Conservation (phyloP, 1,140 invertebrate species). For the Hycleus cichorii region DNA sequence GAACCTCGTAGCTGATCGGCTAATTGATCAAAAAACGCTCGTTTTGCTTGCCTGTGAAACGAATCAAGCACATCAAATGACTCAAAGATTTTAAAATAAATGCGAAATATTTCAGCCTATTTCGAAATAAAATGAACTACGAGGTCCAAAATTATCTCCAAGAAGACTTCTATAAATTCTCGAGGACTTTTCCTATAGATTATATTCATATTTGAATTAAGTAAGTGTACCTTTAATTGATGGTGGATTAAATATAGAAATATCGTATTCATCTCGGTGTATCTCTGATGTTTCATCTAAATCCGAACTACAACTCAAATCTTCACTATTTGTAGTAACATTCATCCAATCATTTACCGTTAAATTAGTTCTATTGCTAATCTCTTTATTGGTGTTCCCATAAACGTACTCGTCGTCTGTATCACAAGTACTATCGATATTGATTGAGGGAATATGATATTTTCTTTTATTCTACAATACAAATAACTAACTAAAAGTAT, state of each 20-base stretch:
- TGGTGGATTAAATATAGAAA: slow-evolving; percentile 62
- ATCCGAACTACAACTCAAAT: slow-evolving; percentile 75
- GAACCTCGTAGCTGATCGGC: no score
- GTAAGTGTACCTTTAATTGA: slow-evolving; percentile 62
- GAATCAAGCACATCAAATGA: no score
- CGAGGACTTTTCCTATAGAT: background rate
- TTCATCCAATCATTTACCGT: slow-evolving; percentile 76
- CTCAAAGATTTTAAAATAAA: no score
- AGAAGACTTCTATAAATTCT: no score
- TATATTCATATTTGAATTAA: background rate
- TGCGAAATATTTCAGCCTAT: no score
- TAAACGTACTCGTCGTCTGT: slow-evolving; percentile 13
- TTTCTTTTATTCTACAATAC: slow-evolving; percentile 3
- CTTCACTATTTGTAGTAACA: slow-evolving; percentile 77
- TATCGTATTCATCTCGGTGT: slow-evolving; percentile 50
- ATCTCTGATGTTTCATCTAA: slow-evolving; percentile 52
- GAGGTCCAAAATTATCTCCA: no score
- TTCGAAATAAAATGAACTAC: no score
- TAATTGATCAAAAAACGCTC: no score
- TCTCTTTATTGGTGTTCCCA: slow-evolving; percentile 10
- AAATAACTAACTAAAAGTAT: background rate
- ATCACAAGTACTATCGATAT: slow-evolving; percentile 2
- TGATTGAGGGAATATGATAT: slow-evolving; percentile 5
- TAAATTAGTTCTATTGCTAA: slow-evolving; percentile 35
- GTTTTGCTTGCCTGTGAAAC: no score